Evolutionary conservation across 2,113 vertebrate species (phyloP), one percentile per base, ranked within the genome.

Genomic region (Ictalurus punctatus): DNA sequence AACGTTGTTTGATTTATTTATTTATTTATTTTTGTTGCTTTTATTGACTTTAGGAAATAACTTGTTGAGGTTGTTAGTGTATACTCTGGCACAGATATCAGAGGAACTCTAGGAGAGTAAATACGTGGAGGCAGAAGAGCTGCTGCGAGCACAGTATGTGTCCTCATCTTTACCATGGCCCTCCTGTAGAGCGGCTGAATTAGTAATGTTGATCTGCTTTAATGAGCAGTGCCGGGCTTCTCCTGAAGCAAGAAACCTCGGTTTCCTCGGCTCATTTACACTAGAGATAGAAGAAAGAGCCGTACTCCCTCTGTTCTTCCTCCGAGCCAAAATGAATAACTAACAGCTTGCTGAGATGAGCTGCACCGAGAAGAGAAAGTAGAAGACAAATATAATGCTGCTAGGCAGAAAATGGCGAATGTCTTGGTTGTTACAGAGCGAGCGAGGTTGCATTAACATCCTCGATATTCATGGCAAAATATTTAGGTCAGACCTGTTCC

Each of bases 151-250:
- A 92, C 89, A 34, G 48, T 59, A 87, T 88, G 88, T 67, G 86
- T 86, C 76, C 59, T 80, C 81, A 91, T 95, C 92, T 94, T 95
- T 94, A 94, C 76, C 65, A 56, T 80, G 79, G 74, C n/a, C 92
- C 94, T 93, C 94, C 94, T 94, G 91, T 92, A 90, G 94, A 88
- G 94, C 87, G 91, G 93, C 94, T 93, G 89, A 95, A 95, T 95
- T 93, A 95, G 95, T 95, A 94, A 95, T 92, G 85, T 88, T 67
- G 89, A 90, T 88, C 85, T 86, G 89, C 90, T 94, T 92, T 94
- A 95, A 95, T 94, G 93, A 95, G 94, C 92, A 65, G 0, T 79
- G 92, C 93, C 90, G 88, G 93, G 93, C 92, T 82, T 93, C 85
- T 81, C 78, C 83, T 89, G 89, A 87, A 91, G 87, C 92, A 91